Conservation (phyloP, 2,797 vertebrate species). For the Pangasius larnaudii region DNA sequence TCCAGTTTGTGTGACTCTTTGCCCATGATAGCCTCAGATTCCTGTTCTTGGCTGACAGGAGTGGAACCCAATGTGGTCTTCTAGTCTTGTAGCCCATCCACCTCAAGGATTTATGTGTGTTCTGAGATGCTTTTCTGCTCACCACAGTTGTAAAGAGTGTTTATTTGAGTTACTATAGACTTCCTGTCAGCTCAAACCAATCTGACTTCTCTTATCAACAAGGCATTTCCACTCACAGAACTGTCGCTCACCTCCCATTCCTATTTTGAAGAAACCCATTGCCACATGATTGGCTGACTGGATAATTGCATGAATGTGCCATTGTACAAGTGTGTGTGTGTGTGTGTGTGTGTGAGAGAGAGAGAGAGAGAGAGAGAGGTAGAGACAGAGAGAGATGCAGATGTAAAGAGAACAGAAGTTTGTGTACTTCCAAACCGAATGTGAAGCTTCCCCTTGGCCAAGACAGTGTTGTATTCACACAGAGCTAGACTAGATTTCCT, state of each 20-base stretch:
- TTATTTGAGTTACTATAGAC: too few species aligned
- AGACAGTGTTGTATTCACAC: background rate
- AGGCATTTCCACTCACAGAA: too few species aligned
- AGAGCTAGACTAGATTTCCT: background rate
- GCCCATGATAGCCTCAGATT: too few species aligned
- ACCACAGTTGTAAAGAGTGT: too few species aligned
- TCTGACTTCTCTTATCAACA: too few species aligned
- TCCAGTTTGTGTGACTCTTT: too few species aligned
- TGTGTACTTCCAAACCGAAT: background rate
- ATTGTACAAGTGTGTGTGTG: background rate
- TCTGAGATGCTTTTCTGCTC: too few species aligned
- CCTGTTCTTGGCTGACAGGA: too few species aligned
- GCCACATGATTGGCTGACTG: background rate
- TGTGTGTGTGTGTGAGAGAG: background rate
- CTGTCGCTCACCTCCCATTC: background rate
- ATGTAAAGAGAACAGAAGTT: background rate
- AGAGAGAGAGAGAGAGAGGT: background rate
- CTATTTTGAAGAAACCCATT: background rate
- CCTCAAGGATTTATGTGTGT: too few species aligned
- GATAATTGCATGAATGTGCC: background rate
- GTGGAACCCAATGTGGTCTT: too few species aligned
- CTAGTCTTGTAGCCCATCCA: too few species aligned
- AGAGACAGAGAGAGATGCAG: background rate
- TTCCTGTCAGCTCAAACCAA: too few species aligned
- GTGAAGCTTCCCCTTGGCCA: background rate